Conservation (phyloP, 2,797 vertebrate genomes). For the Clarias fuscus region DNA sequence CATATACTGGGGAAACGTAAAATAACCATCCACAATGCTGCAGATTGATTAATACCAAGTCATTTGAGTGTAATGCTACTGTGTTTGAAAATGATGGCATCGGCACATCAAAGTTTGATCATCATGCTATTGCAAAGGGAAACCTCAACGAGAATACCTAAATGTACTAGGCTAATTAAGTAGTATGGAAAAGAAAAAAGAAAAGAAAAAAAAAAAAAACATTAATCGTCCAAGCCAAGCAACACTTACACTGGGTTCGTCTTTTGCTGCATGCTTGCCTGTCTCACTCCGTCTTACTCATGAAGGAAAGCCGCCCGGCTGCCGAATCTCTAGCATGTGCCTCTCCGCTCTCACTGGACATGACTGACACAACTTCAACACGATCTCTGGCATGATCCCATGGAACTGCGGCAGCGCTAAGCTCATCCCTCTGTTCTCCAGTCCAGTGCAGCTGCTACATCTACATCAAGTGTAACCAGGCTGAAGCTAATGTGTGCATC, state of each 20-base stretch:
- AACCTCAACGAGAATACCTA: background rate
- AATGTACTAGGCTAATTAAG: background rate
- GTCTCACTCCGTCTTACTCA: conserved; percentile 62
- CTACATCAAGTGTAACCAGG: background rate
- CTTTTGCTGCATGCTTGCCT: conserved; percentile 76
- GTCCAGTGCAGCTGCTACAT: conserved; percentile 55
- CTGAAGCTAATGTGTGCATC: conserved; percentile 1
- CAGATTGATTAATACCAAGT: background rate
- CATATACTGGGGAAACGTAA: background rate
- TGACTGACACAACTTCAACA: conserved; percentile 55
- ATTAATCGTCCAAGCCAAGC: conserved; percentile 27
- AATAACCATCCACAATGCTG: background rate
- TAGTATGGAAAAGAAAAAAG: background rate
- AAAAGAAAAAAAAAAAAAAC: background rate
- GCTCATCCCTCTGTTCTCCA: conserved; percentile 52
- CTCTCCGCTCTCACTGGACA: conserved; percentile 37
- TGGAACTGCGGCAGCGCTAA: conserved; percentile 52
- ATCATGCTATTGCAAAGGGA: background rate
- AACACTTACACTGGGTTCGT: conserved; percentile 76
- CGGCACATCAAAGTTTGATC: background rate
- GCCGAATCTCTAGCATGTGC: conserved; percentile 40
- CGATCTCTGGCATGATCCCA: conserved; percentile 61
- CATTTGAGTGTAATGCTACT: background rate
- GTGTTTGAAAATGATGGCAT: background rate
- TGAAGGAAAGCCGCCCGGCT: conserved; percentile 61